These are phyloP conservation scores for Aplysina aerophoba DNA, from an alignment of 37 sponge, comb jelly and placozoan species.

Conservation along the genomic window DNA sequence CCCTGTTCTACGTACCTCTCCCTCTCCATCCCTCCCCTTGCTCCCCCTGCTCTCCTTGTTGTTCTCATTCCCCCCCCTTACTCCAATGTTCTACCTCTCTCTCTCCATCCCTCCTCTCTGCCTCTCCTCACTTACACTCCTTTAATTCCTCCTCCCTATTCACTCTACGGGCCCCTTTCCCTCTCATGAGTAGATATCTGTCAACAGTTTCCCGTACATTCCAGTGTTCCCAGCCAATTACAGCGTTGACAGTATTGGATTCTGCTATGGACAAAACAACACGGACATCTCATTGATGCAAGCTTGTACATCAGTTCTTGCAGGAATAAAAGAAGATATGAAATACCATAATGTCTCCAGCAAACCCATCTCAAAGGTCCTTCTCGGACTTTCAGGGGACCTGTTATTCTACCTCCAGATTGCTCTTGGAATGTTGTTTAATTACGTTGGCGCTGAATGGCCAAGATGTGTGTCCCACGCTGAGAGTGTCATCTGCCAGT, in stretches of 20 bases:
- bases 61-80: no score
- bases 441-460: neutral
- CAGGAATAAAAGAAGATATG: neutral
- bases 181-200: neutral
- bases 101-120: no score
- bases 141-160: no score
- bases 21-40: no score
- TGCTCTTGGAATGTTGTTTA: neutral
- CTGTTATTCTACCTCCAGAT: neutral
- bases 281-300: neutral
- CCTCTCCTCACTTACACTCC: no score
- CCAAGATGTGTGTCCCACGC: neutral
- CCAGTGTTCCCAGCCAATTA: neutral
- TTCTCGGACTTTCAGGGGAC: neutral
- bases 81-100: no score
- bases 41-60: no score
- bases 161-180: no score
- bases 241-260: neutral
- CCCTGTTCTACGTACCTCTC: no score
- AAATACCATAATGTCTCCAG: neutral
- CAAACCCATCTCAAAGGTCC: neutral
- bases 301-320: neutral
- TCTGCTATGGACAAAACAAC: neutral
- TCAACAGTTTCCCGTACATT: neutral
- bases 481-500: neutral